Conservation (phyloP, 2,888 invertebrate species). For the Coelogynopora nodosa region DNA sequence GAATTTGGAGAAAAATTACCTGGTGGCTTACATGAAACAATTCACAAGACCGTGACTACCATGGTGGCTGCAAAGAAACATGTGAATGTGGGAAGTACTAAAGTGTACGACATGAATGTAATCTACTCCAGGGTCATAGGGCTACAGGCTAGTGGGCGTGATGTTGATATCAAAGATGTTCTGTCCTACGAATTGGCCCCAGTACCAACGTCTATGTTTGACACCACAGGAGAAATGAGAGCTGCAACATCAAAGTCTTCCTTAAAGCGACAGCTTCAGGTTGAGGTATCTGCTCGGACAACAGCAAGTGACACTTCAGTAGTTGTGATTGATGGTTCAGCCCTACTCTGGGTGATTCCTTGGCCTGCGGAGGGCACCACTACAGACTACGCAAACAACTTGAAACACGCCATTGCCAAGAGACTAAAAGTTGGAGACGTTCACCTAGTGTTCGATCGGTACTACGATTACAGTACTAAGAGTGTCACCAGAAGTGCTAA, state of each 20-base stretch:
- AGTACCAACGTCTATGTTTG: conserved; percentile 37
- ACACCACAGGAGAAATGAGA: conserved; percentile 24
- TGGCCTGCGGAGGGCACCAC: conserved; percentile 33
- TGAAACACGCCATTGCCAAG: conserved; percentile 15
- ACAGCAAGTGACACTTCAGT: conserved; percentile 14
- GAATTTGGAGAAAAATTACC: conserved; percentile 33
- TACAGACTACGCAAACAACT: conserved; percentile 27
- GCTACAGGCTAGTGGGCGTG: conserved; percentile 29
- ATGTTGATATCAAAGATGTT: conserved; percentile 26
- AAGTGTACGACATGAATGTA: conserved; percentile 1
- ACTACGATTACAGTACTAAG: conserved; percentile 42
- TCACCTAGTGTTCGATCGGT: conserved; percentile 35
- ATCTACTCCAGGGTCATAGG: conserved; percentile 38
- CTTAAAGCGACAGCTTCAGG: conserved; percentile 26
- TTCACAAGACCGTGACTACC: conserved; percentile 27
- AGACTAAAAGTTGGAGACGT: conserved; percentile 7
- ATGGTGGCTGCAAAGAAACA: conserved; percentile 30
- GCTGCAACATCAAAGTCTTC: conserved; percentile 32
- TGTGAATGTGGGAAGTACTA: conserved; percentile 25
- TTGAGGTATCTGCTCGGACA: conserved; percentile 11
- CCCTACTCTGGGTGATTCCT: conserved; percentile 2
- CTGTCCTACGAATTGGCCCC: conserved; percentile 30
- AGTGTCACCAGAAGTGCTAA: conserved; percentile 43
- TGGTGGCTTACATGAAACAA: conserved; percentile 18
- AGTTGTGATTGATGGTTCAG: conserved; percentile 32